phyloP scores from a whole-genome alignment of 2,888 invertebrate species.

The Stenurella melanura region DNA sequence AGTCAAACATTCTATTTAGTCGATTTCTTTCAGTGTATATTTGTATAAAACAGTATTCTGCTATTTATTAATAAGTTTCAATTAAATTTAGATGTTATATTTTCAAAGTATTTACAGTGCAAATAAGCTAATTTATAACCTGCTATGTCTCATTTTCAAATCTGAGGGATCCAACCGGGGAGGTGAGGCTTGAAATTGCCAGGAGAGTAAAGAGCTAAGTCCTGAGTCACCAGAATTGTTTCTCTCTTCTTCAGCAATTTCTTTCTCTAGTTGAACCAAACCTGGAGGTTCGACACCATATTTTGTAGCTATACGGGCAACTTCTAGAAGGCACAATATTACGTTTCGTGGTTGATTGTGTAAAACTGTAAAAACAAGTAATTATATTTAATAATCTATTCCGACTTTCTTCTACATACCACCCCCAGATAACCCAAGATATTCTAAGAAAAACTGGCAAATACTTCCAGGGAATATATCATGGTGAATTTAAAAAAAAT shows the following conservation, averaged over 20 bases:
- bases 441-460: too few relatives aligned
- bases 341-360: slow-evolving; percentile 91
- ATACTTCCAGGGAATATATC: too few relatives aligned
- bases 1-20: too few relatives aligned
- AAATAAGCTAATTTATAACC: slow-evolving; percentile 63
- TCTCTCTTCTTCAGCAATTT: slow-evolving; percentile 88
- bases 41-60: too few relatives aligned
- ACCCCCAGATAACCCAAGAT: too few relatives aligned
- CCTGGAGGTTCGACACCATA: slow-evolving; percentile 88
- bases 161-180: slow-evolving; percentile 71
- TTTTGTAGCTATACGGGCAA: slow-evolving; percentile 86
- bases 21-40: too few relatives aligned
- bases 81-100: too few relatives aligned
- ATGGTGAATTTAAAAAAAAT: too few relatives aligned
- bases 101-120: too few relatives aligned
- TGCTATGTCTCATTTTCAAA: slow-evolving; percentile 75
- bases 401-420: too few relatives aligned
- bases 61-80: too few relatives aligned
- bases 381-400: neutral
- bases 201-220: slow-evolving; percentile 78
- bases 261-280: slow-evolving; percentile 88
- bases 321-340: slow-evolving; percentile 88
- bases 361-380: slow-evolving; percentile 76
- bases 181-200: slow-evolving; percentile 80
- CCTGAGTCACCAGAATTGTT: slow-evolving; percentile 81